Percentiles rank a stretch among this genome's conserved stretches.
These are phyloP conservation scores for Neotoma lepida DNA, from an alignment of 2,113 vertebrate species.

Conservation along the genomic window DNA sequence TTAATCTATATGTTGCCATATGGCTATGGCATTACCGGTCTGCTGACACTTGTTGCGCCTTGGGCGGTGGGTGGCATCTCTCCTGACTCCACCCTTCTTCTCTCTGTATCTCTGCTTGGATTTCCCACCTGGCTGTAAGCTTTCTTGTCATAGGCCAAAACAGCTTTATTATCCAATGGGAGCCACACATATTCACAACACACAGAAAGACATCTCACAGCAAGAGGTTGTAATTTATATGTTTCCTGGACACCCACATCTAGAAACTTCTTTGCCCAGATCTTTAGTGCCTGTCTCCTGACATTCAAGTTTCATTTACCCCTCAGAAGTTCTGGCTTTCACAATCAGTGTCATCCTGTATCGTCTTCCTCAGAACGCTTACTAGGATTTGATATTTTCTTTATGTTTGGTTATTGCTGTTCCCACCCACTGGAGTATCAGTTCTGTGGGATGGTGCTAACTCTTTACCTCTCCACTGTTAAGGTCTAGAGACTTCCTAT, in stretches of 20 bases:
- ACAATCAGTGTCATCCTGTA: neutral
- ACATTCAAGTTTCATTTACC: constrained; percentile 16
- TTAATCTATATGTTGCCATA: no score
- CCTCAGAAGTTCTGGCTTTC: neutral
- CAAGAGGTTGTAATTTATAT: neutral
- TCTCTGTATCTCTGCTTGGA: no score
- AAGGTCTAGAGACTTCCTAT: constrained; percentile 15
- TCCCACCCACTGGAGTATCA: neutral
- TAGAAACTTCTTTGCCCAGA: neutral
- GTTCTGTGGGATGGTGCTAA: neutral
- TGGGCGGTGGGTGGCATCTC: no score
- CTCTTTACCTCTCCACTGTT: constrained; percentile 2
- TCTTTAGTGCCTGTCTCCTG: neutral
- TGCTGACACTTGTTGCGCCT: no score
- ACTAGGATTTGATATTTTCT: neutral
- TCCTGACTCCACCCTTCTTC: no score
- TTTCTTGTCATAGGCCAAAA: no score
- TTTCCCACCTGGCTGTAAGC: no score
- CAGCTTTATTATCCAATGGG: no score
- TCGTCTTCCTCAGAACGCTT: constrained; percentile 21
- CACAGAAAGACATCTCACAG: no score
- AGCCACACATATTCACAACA: no score
- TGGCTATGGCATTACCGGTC: no score
- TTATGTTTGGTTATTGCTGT: neutral
- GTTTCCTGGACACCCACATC: neutral